These are phyloP conservation scores for Poeciliopsis occidentalis DNA, from an alignment of 2,113 vertebrate species.

Conservation along the genomic window DNA sequence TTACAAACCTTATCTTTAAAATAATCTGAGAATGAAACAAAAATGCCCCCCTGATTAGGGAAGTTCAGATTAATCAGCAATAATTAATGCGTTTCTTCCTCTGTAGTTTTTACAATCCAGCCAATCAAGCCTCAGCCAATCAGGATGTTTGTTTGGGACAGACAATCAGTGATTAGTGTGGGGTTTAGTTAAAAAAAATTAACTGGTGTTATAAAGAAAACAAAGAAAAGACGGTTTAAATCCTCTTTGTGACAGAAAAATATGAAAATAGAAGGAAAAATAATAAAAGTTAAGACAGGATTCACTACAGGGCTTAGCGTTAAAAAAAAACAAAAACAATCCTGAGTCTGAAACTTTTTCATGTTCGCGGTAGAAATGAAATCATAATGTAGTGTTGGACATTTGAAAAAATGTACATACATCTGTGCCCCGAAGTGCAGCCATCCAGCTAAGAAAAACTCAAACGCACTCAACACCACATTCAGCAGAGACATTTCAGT, in stretches of 20 bases:
- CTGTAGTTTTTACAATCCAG: conserved; percentile 14
- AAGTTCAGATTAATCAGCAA: conserved; percentile 33
- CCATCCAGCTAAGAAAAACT: too few species aligned
- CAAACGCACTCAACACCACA: too few species aligned
- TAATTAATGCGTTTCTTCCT: conserved; percentile 25
- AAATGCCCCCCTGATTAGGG: conserved; percentile 30
- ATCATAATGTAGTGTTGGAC: too few species aligned
- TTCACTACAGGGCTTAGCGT: neutral
- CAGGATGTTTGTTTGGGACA: conserved; percentile 18
- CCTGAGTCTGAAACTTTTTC: too few species aligned
- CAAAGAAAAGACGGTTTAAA: neutral
- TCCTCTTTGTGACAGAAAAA: neutral
- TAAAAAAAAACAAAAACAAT: too few species aligned
- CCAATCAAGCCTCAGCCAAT: conserved; percentile 39
- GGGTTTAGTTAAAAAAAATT: conserved; percentile 14
- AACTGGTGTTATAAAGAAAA: neutral
- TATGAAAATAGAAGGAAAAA: neutral
- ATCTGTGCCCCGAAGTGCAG: too few species aligned
- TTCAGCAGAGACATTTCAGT: too few species aligned
- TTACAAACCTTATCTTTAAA: neutral
- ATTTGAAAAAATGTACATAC: too few species aligned
- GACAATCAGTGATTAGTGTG: conserved; percentile 17
- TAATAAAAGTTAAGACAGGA: neutral
- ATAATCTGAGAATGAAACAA: conserved; percentile 12
- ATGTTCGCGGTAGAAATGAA: too few species aligned